Evolutionary conservation across 2,113 vertebrate genomes (phyloP), one percentile per base, ranked within the genome.

Genomic region (Phyllostomus hastatus): DNA sequence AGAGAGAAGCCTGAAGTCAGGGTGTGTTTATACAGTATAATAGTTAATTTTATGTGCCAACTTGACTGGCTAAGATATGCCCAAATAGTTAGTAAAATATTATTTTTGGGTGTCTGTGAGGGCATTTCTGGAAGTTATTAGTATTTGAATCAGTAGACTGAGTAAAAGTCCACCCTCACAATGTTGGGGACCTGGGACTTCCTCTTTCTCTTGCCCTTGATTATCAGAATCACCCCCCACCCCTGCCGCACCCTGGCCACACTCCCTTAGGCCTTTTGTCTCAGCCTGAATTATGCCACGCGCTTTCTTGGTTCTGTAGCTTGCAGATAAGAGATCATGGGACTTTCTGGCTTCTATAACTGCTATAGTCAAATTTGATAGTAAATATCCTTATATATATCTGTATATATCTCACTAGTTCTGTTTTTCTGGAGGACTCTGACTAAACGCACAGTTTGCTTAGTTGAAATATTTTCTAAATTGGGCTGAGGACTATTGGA

Each of bases 1-100:
- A 64, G 84, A 88, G 88, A 61, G 17, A 81, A 82, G 93, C 38
- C 33, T 38, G 67, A 87, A 70, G 10, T 33, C 31, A 75, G 43
- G 6, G 10, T 61, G 31, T 86, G 24, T 93, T 82, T 88, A 31
- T 70, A 75, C 46, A 66, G 31, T 46, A 57, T 88, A 46, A 81
- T 81, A 35, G 54, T n/a, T 94, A 52, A 73, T 82, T 88, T 88
- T 82, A 80, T 81, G 28, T 88, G 76, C 79, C 92, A 72, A 19
- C 52, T 61, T 64, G 41, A 72, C 67, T 72, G n/a, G 26, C 28
- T 73, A 64, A 94, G 78, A 24, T 41, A 75, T 88, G n/a, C 12
- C n/a, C 35, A 54, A 82, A 88, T 64, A 81, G 22, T 54, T 73
- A 57, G 92, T 35, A 43, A 94, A 81, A 61, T 70, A 82, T 91